Evolutionary conservation across 2,113 vertebrate genomes (phyloP).

Genomic region (Octodon degus): DNA sequence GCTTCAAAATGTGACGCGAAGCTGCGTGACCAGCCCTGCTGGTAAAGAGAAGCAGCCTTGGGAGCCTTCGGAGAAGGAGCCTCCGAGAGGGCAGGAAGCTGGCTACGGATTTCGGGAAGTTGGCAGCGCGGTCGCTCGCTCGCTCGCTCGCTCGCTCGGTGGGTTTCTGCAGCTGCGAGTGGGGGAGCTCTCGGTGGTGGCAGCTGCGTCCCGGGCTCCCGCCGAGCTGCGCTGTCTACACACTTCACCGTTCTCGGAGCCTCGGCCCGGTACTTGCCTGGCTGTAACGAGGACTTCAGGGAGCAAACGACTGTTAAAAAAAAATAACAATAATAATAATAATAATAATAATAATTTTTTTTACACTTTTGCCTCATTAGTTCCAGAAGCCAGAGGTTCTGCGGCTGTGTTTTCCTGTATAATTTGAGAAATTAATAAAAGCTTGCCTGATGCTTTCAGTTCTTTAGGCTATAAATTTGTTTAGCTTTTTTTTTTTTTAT

Average conservation of each 20-base stretch:
- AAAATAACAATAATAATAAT: too few relatives aligned
- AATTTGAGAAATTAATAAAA: slow-evolving; percentile 87
- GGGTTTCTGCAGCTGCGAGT: slow-evolving; percentile 69
- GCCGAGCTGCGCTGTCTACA: slow-evolving; percentile 89
- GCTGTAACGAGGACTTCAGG: slow-evolving; percentile 96
- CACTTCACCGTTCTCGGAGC: slow-evolving; percentile 91
- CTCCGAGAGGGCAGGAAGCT: neutral
- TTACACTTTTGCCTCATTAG: slow-evolving; percentile 89
- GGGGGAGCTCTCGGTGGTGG: slow-evolving; percentile 81
- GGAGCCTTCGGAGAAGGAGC: too few relatives aligned
- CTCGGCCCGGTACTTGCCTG: slow-evolving; percentile 92
- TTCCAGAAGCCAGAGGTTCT: slow-evolving; percentile 89
- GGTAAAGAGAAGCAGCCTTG: neutral
- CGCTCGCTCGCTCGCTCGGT: neutral
- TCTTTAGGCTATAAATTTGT: slow-evolving; percentile 83
- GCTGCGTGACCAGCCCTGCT: neutral
- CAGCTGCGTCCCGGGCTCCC: slow-evolving; percentile 80
- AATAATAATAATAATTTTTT: too few relatives aligned
- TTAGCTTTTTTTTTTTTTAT: slow-evolving; percentile 39
- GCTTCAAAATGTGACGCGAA: slow-evolving; percentile 9
- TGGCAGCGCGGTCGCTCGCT: neutral
- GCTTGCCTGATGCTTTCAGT: slow-evolving; percentile 77
- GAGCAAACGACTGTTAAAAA: slow-evolving; percentile 87
- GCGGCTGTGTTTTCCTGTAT: slow-evolving; percentile 92
- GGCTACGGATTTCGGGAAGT: slow-evolving; percentile 43